Base-by-base conservation (phyloP, 1,140 invertebrate species). In the Psilanteris sp. region DNA sequence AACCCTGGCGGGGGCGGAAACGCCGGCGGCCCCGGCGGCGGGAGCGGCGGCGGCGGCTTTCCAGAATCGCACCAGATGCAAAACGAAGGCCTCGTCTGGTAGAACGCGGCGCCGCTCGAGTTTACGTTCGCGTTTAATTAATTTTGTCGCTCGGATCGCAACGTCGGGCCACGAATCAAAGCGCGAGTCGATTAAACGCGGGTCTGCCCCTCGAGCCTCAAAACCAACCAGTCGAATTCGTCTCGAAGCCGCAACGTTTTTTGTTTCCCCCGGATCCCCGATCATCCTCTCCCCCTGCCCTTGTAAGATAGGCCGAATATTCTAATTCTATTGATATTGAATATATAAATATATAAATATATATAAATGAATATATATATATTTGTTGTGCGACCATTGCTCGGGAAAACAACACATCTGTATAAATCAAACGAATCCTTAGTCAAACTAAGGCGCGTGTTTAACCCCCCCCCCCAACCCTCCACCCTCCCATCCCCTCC, bases 1-100 rank as follows among this genome's bases (percentile, higher is more conserved):
- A 88, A 89, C 82, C 84, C 86, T 13, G 82, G 82, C 57, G 83
- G 82, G 31, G 85, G 82, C 75, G 88, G 83, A 62, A 88, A 83
- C 79, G 86, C 78, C 44, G 85, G 81, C 36, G 86, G 83, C 68
- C 83, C 81, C 39, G 89, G 88, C 27, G 86, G 84, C 70, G 89
- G 89, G 52, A 84, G 88, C 27, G 87, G 88, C 20, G 87, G 89
- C 44, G 91, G 90, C 71, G 91, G 91, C 64, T 93, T 93, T 82
- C 91, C 92, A 54, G 92, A 93, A 87, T 91, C 91, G 54, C 92
- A 92, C 86, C 91, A 93, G 87, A 90, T 93, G 85, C 91, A 92
- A 84, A 93, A 91, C 87, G 92, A 93, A 84, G 91, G 91, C 48
- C 89, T 93, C 78, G 92, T 93, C 88, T 93, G 92, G 92, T 93